Evolutionary conservation across 1,140 invertebrate genomes (phyloP).

Genomic region (Papilio polyxenes): DNA sequence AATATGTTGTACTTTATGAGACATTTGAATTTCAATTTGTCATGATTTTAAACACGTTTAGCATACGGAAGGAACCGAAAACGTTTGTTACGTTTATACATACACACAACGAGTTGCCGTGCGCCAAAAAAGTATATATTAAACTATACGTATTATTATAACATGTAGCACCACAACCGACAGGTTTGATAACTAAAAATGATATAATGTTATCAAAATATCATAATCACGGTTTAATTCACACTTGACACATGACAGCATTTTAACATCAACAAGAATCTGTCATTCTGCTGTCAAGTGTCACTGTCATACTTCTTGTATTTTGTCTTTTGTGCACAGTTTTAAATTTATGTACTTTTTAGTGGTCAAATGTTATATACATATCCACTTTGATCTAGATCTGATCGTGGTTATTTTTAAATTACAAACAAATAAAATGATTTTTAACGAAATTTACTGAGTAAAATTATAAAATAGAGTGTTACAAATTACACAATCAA

Average conservation of each 20-base stretch:
- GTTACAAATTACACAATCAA: background rate
- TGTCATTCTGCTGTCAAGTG: background rate
- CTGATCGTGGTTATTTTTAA: background rate
- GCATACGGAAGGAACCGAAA: background rate
- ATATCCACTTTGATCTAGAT: too few relatives aligned
- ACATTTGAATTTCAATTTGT: slow-evolving; percentile 1
- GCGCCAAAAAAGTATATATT: slow-evolving; percentile 6
- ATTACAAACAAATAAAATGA: background rate
- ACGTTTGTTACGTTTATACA: slow-evolving; percentile 2
- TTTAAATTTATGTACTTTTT: too few relatives aligned
- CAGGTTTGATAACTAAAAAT: slow-evolving; percentile 34
- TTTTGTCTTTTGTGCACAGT: background rate
- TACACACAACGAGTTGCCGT: slow-evolving; percentile 16
- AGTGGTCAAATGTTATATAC: too few relatives aligned
- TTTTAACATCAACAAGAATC: slow-evolving; percentile 16
- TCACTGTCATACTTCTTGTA: background rate
- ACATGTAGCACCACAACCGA: slow-evolving; percentile 22
- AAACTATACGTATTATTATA: slow-evolving; percentile 24
- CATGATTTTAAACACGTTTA: background rate
- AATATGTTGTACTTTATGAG: background rate
- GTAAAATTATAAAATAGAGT: background rate
- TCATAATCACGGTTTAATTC: slow-evolving; percentile 36
- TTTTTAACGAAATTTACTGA: too few relatives aligned
- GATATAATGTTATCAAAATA: slow-evolving; percentile 38
- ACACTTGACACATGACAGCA: slow-evolving; percentile 5